Evolutionary conservation across 1,140 invertebrate species (phyloP).

Genomic region (Oppia nitens): DNA sequence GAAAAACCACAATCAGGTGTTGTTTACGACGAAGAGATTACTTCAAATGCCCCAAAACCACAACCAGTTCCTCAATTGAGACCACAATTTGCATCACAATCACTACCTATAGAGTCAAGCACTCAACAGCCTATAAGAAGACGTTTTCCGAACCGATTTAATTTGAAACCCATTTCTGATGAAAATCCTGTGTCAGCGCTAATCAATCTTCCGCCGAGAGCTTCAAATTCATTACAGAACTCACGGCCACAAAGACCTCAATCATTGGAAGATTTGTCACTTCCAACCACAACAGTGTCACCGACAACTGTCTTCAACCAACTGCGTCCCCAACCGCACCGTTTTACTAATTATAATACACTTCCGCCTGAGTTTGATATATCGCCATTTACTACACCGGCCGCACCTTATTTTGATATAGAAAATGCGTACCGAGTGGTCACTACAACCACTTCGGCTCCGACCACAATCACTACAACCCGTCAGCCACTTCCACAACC

Average conservation of each 20-base stretch:
- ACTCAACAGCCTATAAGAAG: background rate
- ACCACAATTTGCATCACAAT: constrained; percentile 5
- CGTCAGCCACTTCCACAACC: constrained; percentile 6
- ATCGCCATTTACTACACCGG: constrained; percentile 7
- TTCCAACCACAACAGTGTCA: background rate
- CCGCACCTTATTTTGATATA: background rate
- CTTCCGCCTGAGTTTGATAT: constrained; percentile 13
- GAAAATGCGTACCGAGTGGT: background rate
- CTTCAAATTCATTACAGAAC: background rate
- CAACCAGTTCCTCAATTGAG: background rate
- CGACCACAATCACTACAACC: constrained; percentile 5
- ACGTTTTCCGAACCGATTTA: constrained; percentile 5
- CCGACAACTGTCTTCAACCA: background rate
- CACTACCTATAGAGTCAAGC: background rate
- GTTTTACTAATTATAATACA: constrained; percentile 13
- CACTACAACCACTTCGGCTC: constrained; percentile 5
- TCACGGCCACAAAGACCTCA: background rate
- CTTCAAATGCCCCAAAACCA: background rate
- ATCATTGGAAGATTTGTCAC: background rate
- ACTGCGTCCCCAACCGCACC: background rate
- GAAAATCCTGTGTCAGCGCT: background rate
- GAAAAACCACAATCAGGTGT: constrained; percentile 7
- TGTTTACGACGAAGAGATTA: constrained; percentile 12
- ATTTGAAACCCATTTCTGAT: background rate
- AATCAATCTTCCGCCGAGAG: constrained; percentile 3